These are phyloP conservation scores for Iguana delicatissima DNA, from an alignment of 2,797 vertebrate species.

Conservation along the genomic window DNA sequence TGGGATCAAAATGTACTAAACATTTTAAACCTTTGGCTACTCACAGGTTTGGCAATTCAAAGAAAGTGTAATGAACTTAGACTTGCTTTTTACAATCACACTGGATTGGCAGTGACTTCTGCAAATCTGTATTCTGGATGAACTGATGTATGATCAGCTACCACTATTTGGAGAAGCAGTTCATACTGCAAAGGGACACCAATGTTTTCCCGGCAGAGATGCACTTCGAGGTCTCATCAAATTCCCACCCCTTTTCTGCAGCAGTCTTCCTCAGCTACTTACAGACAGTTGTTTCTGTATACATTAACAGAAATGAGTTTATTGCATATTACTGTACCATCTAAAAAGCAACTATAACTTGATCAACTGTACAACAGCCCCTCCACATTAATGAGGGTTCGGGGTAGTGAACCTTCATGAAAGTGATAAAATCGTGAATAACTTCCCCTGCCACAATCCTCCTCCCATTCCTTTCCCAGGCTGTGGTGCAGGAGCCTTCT, in stretches of 20 bases:
- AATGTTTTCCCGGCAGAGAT: too few species aligned
- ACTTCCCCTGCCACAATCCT: too few species aligned
- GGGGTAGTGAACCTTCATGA: too few species aligned
- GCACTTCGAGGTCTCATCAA: too few species aligned
- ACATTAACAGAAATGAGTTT: background rate
- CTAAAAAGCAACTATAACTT: background rate
- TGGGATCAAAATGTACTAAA: slow-evolving; percentile 48
- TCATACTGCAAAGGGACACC: background rate
- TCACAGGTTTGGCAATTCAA: slow-evolving; percentile 30
- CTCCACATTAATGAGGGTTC: too few species aligned
- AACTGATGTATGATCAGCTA: too few species aligned
- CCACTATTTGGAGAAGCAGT: too few species aligned
- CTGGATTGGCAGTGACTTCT: background rate
- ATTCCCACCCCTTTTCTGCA: too few species aligned
- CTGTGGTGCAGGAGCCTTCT: too few species aligned
- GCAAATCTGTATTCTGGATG: background rate
- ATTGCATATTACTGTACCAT: background rate
- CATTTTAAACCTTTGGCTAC: slow-evolving; percentile 51
- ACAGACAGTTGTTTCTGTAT: background rate
- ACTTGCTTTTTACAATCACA: background rate
- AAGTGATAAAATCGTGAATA: too few species aligned
- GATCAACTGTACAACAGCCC: background rate
- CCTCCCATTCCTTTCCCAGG: too few species aligned
- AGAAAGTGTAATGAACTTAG: background rate
- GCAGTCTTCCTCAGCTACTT: too few species aligned